A percentile compares a stretch with the other conserved stretches of the same genome.
These are phyloP conservation scores for Dasypogon diadema DNA, from an alignment of 2,888 invertebrate genomes.

Conservation along the genomic window DNA sequence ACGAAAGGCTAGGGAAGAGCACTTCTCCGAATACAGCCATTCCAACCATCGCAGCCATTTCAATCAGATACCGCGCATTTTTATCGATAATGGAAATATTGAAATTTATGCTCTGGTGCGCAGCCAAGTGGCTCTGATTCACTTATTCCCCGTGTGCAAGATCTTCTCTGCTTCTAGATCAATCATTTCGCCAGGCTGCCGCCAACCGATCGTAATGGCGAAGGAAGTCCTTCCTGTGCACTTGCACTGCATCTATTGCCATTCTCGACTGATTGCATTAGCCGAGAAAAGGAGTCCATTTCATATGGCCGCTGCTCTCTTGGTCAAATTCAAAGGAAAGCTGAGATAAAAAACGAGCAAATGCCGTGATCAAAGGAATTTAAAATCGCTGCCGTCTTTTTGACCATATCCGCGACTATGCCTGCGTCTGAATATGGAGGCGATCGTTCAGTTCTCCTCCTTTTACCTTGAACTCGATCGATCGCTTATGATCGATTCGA, in stretches of 20 bases:
- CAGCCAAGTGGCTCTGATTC: conserved; percentile 25
- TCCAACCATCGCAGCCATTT: conserved; percentile 4
- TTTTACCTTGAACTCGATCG: conserved; percentile 41
- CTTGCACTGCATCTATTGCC: background rate
- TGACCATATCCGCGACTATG: conserved; percentile 21
- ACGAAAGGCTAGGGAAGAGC: too few relatives aligned
- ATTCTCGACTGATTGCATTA: conserved; percentile 19
- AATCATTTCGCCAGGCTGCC: conserved; percentile 25
- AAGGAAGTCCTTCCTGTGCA: conserved; percentile 16
- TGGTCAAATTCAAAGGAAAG: background rate
- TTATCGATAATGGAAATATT: conserved; percentile 40
- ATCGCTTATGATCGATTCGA: conserved; percentile 39
- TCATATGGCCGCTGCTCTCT: background rate
- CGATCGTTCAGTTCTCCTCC: background rate
- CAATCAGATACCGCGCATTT: conserved; percentile 44
- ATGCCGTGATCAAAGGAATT: conserved; percentile 37
- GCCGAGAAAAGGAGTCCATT: conserved; percentile 2
- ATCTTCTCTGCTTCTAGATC: conserved; percentile 11
- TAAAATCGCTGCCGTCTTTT: conserved; percentile 11
- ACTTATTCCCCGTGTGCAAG: conserved; percentile 26
- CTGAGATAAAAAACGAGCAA: conserved; percentile 23
- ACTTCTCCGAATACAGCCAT: too few relatives aligned
- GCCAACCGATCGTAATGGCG: background rate
- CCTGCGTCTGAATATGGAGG: conserved; percentile 13
- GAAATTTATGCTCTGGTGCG: conserved; percentile 41